A percentile compares a stretch with the other conserved stretches of the same genome.
Conservation (phyloP, 2,113 vertebrate genomes). For the Thunnus maccoyii region DNA sequence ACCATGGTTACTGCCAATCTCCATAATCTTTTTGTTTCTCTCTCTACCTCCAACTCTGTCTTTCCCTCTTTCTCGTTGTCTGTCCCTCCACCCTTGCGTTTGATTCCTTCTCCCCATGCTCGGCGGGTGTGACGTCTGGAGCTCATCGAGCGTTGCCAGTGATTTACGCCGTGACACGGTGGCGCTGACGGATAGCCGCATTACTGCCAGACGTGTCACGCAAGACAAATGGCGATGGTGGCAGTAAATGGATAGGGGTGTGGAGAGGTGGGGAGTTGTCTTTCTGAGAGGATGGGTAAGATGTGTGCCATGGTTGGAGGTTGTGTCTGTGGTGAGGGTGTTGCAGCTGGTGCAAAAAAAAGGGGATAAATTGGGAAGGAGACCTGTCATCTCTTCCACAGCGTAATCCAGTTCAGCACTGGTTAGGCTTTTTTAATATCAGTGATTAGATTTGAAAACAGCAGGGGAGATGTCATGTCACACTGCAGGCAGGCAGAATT, state of each 20-base stretch:
- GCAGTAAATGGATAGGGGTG: conserved; percentile 44
- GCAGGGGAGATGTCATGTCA: conserved; percentile 36
- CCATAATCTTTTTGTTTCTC: conserved; percentile 45
- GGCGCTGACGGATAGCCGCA: conserved; percentile 78
- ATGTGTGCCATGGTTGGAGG: not conserved
- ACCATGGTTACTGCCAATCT: conserved; percentile 88
- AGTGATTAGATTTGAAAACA: conserved; percentile 70
- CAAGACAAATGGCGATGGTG: conserved; percentile 69
- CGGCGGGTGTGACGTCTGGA: conserved; percentile 78
- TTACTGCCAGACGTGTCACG: conserved; percentile 85
- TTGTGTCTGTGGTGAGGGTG: conserved; percentile 6
- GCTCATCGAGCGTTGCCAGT: conserved; percentile 82
- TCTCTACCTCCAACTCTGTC: conserved; percentile 19
- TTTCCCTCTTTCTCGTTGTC: not conserved
- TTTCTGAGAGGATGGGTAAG: conserved; percentile 33
- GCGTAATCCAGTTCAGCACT: conserved; percentile 21
- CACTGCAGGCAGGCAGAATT: conserved; percentile 42
- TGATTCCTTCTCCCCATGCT: conserved; percentile 65
- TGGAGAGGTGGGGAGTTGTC: conserved; percentile 30
- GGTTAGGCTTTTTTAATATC: conserved; percentile 59
- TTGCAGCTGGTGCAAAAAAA: conserved; percentile 9
- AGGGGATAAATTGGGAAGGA: conserved; percentile 34
- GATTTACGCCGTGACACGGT: conserved; percentile 86
- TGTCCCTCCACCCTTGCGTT: conserved; percentile 18
- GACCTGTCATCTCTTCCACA: conserved; percentile 46